phyloP scores from a whole-genome alignment of 2,797 vertebrate species.

The Danio jaintianensis region DNA sequence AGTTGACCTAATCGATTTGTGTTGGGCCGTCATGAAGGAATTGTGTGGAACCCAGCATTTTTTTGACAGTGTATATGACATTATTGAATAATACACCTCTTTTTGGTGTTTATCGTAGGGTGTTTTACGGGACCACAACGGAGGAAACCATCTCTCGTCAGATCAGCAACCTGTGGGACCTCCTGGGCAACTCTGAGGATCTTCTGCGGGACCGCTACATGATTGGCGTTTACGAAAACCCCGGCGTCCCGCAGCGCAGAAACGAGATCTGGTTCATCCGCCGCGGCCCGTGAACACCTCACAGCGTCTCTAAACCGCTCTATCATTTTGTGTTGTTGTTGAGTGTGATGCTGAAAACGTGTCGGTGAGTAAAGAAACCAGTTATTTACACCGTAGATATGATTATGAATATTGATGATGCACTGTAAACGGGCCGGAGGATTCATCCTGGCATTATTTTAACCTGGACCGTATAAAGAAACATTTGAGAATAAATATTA shows the following conservation, averaged over 20 bases:
- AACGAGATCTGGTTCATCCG: constrained; percentile 89
- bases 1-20: too few relatives aligned
- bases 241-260: constrained; percentile 74
- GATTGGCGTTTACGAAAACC: constrained; percentile 84
- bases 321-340: constrained; percentile 4
- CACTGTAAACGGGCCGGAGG: neutral
- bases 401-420: neutral
- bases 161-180: constrained; percentile 80
- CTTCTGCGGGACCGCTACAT: constrained; percentile 75
- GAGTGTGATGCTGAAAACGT: neutral
- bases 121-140: constrained; percentile 79
- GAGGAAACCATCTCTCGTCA: constrained; percentile 83
- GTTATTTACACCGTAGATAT: neutral
- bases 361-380: neutral
- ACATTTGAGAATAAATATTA: neutral
- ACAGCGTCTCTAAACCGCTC: neutral
- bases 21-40: too few relatives aligned
- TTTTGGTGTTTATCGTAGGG: constrained; percentile 59
- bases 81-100: neutral
- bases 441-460: neutral
- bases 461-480: neutral
- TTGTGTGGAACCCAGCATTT: neutral
- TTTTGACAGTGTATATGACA: neutral
- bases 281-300: constrained; percentile 48
- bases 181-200: constrained; percentile 70